phyloP scores from a whole-genome alignment of 2,113 vertebrate genomes.

The Orientallactaga bullata region DNA sequence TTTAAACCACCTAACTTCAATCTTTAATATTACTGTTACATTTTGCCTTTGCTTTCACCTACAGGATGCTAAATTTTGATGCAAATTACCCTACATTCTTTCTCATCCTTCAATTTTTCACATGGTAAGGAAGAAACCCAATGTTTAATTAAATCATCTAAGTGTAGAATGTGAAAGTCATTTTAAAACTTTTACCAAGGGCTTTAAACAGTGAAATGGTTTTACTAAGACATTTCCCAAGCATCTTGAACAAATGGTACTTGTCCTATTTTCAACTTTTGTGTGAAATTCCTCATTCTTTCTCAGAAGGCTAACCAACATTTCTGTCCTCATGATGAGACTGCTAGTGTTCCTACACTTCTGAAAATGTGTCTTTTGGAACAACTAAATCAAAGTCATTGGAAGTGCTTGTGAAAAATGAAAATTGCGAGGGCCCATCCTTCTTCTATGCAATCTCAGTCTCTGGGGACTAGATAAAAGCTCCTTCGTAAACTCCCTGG shows the following conservation, averaged over 20 bases:
- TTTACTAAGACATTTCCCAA: not conserved
- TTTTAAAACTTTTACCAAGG: too few species aligned
- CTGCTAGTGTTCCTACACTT: not conserved
- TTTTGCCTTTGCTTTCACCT: not conserved
- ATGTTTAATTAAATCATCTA: not conserved
- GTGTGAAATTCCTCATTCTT: not conserved
- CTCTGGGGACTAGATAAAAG: not conserved
- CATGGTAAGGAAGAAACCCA: not conserved
- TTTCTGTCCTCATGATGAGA: not conserved
- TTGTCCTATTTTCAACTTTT: not conserved
- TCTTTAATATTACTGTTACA: not conserved
- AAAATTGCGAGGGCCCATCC: not conserved
- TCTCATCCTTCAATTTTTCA: not conserved
- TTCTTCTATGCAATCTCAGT: not conserved
- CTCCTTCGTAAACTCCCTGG: slow-evolving; percentile 14
- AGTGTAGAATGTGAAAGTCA: not conserved
- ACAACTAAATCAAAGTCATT: not conserved
- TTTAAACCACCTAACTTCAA: not conserved
- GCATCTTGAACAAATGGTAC: not conserved
- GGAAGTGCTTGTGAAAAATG: not conserved
- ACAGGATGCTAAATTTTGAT: not conserved
- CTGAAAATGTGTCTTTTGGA: not conserved
- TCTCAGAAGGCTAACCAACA: not conserved
- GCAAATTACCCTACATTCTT: not conserved
- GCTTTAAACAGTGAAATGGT: not conserved